These are phyloP conservation scores for Scolopax mira DNA, from an alignment of 2,113 vertebrate species.

Conservation along the genomic window DNA sequence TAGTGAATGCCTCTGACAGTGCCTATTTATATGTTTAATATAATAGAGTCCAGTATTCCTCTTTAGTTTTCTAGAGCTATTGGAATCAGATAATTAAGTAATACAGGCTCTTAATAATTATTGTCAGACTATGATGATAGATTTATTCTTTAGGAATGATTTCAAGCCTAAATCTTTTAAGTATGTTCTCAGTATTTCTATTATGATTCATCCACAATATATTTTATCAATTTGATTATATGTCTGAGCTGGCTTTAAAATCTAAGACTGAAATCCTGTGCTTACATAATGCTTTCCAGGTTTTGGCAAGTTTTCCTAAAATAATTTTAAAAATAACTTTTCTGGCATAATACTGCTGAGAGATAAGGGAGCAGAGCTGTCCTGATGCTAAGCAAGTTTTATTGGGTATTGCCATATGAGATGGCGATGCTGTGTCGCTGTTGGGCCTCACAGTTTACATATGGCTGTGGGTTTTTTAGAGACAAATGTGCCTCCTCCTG, in stretches of 20 bases:
- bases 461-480: not conserved
- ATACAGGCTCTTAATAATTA: not conserved
- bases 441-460: not conserved
- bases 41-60: not conserved
- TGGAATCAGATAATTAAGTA: conserved; percentile 17
- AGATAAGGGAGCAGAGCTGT: not conserved
- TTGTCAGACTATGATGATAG: not conserved
- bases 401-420: not conserved
- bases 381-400: too few species aligned
- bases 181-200: not conserved
- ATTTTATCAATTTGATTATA: not conserved
- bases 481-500: not conserved
- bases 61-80: not conserved
- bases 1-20: not conserved
- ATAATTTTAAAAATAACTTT: not conserved
- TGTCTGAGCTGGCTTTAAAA: not conserved
- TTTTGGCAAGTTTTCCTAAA: not conserved
- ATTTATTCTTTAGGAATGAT: not conserved
- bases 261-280: not conserved
- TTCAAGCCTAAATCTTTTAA: not conserved
- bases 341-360: not conserved
- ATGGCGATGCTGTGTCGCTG: not conserved
- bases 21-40: not conserved
- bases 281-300: not conserved
- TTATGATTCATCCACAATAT: not conserved